Conservation (phyloP, 2,113 vertebrate genomes). For the Bagarius yarrelli region DNA sequence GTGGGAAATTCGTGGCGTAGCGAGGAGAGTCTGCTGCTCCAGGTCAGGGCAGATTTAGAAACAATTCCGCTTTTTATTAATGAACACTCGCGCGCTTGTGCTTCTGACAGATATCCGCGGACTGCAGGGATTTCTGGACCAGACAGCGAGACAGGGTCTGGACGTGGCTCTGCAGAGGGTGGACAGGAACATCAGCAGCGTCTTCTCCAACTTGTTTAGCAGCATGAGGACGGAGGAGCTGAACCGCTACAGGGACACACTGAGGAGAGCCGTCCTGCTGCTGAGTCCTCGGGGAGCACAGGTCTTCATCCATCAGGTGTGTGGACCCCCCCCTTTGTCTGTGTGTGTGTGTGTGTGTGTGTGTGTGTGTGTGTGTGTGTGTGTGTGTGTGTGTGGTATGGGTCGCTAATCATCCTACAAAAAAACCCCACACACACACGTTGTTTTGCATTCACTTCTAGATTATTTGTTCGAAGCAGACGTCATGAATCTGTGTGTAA, state of each 20-base stretch:
- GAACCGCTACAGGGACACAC: slow-evolving; percentile 92
- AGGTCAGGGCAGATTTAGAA: not conserved
- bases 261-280: slow-evolving; percentile 87
- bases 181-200: slow-evolving; percentile 91
- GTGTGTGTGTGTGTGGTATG: not conserved
- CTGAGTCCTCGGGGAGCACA: slow-evolving; percentile 90
- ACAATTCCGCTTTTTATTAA: not conserved
- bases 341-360: slow-evolving; percentile 1
- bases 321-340: slow-evolving; percentile 43
- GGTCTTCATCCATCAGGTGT: slow-evolving; percentile 92
- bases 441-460: too few relatives aligned
- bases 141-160: slow-evolving; percentile 87
- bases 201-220: slow-evolving; percentile 92
- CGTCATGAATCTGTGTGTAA: too few relatives aligned
- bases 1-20: not conserved
- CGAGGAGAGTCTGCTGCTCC: not conserved
- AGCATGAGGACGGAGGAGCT: slow-evolving; percentile 95
- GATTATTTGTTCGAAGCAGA: too few relatives aligned
- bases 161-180: slow-evolving; percentile 93
- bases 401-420: too few relatives aligned
- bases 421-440: not conserved
- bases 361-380: not conserved
- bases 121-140: slow-evolving; percentile 90
- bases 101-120: slow-evolving; percentile 85
- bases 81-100: not conserved